A percentile compares a stretch with the other conserved stretches of the same genome.
Conservation (phyloP, 2,113 vertebrate genomes). For the Ondatra zibethicus region DNA sequence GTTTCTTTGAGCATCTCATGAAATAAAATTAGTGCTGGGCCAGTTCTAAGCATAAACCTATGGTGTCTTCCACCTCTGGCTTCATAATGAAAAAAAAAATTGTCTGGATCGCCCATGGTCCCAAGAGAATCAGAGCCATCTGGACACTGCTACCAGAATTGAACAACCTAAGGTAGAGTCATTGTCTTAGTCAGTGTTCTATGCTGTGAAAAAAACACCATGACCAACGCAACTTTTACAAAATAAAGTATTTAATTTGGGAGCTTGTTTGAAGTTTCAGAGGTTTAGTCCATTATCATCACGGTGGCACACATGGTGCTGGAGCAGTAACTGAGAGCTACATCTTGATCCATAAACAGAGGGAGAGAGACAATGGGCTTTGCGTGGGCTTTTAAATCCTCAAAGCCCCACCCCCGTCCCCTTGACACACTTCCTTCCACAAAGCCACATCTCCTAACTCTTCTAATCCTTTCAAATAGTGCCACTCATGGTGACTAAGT, state of each 20-base stretch:
- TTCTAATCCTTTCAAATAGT: not conserved
- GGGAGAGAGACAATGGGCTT: not conserved
- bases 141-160: not conserved
- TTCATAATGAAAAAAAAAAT: not conserved
- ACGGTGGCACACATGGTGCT: not conserved
- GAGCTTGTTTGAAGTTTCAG: not conserved
- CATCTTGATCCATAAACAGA: not conserved
- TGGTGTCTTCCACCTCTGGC: not conserved
- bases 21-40: not conserved
- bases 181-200: not conserved
- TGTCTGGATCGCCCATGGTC: not conserved
- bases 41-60: not conserved
- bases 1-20: not conserved
- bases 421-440: not conserved
- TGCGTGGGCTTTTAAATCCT: not conserved
- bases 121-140: not conserved
- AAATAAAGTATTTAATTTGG: not conserved
- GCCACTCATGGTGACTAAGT: not conserved
- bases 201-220: not conserved
- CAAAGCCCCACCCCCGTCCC: not conserved
- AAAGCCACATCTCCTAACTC: not conserved
- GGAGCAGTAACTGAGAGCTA: not conserved
- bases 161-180: not conserved
- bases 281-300: not conserved
- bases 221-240: not conserved